Evolutionary conservation across 2,888 invertebrate genomes (phyloP).

Genomic region (Monoplex corrugatus): DNA sequence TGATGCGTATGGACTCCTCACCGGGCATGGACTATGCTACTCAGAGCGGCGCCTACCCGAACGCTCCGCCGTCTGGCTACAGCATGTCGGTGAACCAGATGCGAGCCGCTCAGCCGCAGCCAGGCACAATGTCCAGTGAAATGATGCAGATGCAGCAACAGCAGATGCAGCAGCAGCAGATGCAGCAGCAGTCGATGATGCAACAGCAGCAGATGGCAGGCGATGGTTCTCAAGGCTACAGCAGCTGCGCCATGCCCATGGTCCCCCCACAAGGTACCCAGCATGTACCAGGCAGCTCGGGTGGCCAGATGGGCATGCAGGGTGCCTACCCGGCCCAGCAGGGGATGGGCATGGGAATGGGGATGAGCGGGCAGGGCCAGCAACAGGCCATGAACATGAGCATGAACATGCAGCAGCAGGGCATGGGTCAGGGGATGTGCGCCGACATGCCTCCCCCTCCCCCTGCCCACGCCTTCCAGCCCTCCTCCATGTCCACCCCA

Average conservation of each 20-base stretch:
- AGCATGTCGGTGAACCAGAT: conserved; percentile 43
- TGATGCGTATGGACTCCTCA: conserved; percentile 59
- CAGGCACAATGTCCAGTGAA: conserved; percentile 47
- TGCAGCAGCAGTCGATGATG: conserved; percentile 46
- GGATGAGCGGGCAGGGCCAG: conserved; percentile 27
- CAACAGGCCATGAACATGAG: conserved; percentile 47
- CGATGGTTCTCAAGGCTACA: conserved; percentile 26
- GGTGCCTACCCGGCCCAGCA: conserved; percentile 20
- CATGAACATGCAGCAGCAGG: conserved; percentile 51
- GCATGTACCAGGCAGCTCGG: conserved; percentile 30
- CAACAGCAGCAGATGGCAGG: conserved; percentile 36
- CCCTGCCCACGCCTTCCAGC: conserved; percentile 48
- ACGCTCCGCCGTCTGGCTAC: conserved; percentile 18
- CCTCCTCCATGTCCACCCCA: conserved; percentile 55
- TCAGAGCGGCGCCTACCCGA: conserved; percentile 34
- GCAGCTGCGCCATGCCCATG: conserved; percentile 47
- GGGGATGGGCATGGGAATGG: conserved; percentile 45
- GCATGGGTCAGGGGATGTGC: conserved; percentile 11
- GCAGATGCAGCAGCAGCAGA: conserved; percentile 48
- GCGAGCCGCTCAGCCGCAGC: conserved; percentile 46
- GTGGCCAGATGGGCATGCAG: conserved; percentile 36
- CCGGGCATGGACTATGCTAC: conserved; percentile 48
- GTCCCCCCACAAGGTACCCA: conserved; percentile 27
- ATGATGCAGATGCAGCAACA: conserved; percentile 58
- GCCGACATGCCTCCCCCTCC: conserved; percentile 36